A percentile compares a stretch with the other conserved stretches of the same genome.
Conservation (phyloP, 1,140 invertebrate species). For the Apis dorsata region DNA sequence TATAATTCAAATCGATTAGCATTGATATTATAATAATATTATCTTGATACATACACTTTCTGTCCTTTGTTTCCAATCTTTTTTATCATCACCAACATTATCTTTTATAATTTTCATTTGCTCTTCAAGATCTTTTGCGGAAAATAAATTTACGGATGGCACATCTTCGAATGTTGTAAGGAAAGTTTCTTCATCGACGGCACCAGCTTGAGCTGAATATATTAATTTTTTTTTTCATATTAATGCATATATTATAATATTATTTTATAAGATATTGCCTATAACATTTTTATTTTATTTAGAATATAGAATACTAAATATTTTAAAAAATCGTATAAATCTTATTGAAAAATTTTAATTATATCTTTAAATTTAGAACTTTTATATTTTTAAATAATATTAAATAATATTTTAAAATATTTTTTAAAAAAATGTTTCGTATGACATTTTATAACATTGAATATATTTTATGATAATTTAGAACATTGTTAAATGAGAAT, state of each 20-base stretch:
- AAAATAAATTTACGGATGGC: conserved; percentile 90
- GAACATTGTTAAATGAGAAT: neutral
- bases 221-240: neutral
- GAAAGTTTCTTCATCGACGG: conserved; percentile 94
- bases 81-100: conserved; percentile 88
- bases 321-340: neutral
- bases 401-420: no score
- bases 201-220: conserved; percentile 85
- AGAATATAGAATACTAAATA: neutral
- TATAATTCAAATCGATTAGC: neutral
- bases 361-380: no score
- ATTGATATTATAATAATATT: neutral
- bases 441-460: neutral
- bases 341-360: neutral
- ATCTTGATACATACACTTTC: conserved; percentile 86
- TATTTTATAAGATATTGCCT: neutral
- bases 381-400: neutral
- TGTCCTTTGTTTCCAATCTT: conserved; percentile 95
- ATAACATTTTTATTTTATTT: neutral
- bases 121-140: conserved; percentile 91
- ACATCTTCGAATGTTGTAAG: conserved; percentile 92
- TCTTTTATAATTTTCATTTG: conserved; percentile 88
- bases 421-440: conserved; percentile 20
- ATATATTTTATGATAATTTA: neutral
- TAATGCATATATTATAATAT: neutral